phyloP scores from a whole-genome alignment of 1,140 invertebrate genomes.

The Lordiphosa collinella region DNA sequence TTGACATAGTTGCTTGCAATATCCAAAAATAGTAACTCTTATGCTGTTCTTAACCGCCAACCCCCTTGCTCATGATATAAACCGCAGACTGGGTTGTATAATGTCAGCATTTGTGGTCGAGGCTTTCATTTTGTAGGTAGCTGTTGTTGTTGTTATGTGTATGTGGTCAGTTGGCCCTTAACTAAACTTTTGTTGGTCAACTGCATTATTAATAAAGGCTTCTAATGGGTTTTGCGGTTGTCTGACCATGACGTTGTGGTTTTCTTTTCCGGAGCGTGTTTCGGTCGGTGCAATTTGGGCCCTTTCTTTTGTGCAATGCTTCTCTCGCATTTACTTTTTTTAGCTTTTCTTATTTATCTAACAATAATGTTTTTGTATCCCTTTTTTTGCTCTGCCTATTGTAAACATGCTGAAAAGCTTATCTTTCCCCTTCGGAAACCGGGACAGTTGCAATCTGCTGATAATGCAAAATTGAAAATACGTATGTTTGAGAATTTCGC shows the following conservation, averaged over 20 bases:
- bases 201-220: slow-evolving; percentile 49
- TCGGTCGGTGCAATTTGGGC: slow-evolving; percentile 1
- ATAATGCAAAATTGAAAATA: slow-evolving; percentile 24
- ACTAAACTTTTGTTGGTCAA: slow-evolving; percentile 32
- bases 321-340: background rate
- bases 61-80: slow-evolving; percentile 6
- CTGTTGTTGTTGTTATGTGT: slow-evolving; percentile 5
- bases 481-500: slow-evolving; percentile 1
- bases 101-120: slow-evolving; percentile 11
- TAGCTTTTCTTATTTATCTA: slow-evolving; percentile 12
- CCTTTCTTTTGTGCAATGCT: background rate
- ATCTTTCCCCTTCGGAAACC: background rate
- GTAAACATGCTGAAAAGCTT: slow-evolving; percentile 16
- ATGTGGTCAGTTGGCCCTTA: background rate
- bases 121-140: slow-evolving; percentile 5
- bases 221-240: slow-evolving; percentile 46
- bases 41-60: background rate
- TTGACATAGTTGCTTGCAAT: slow-evolving; percentile 36
- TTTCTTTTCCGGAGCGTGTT: background rate
- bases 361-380: background rate
- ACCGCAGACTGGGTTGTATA: slow-evolving; percentile 8
- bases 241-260: slow-evolving; percentile 28
- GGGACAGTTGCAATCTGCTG: slow-evolving; percentile 6
- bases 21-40: slow-evolving; percentile 29
- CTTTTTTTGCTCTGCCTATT: background rate